Evolutionary conservation across 2,797 vertebrate species (phyloP), one percentile per base, ranked within the genome.

Genomic region (Mycteria americana): DNA sequence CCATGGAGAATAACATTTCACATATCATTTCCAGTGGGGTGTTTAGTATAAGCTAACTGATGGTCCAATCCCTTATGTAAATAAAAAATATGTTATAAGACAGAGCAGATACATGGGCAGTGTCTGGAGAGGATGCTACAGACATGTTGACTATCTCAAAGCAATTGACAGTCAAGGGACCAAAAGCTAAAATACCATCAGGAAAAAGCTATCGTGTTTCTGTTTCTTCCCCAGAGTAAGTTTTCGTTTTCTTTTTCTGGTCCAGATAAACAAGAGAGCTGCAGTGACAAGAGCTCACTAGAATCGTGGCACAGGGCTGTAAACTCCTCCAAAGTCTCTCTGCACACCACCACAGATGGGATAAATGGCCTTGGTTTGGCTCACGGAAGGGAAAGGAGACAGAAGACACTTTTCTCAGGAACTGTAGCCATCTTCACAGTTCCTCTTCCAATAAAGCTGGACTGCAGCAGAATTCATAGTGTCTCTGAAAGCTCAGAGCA

Each of bases 391-490:
- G 45, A 41, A 70, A 81, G 50, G 31, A 83, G 46, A 69, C 14
- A 33, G 78, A 82, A 54, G 54, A 92, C 60, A 62, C 10, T 80
- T 87, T 68, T 87, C 79, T 84, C 45, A 56, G 57, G 81, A 96
- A 48, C 77, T 78, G 70, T 69, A 85, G 23, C 63, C 57, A 86
- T 93, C 82, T 76, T 82, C 68, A 67, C 16, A 51, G 70, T 81
- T 94, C n/a, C 60, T 93, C 85, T 91, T 75, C 79, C 91, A 95
- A 83, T 48, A 88, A 77, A 86, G 9, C n/a, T 93, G 85, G 41
- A 82, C 77, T 83, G 37, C 45, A 83, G 72, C 63, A 88, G 72
- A 96, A 97, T 91, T 81, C 88, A 95, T 94, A 93, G 70, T 17
- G n/a, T 83, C 85, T 96, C 96, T 93, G 73, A 74, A 76, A 13